Conservation (phyloP, 2,888 invertebrate genomes). For the Spodoptera exigua region DNA sequence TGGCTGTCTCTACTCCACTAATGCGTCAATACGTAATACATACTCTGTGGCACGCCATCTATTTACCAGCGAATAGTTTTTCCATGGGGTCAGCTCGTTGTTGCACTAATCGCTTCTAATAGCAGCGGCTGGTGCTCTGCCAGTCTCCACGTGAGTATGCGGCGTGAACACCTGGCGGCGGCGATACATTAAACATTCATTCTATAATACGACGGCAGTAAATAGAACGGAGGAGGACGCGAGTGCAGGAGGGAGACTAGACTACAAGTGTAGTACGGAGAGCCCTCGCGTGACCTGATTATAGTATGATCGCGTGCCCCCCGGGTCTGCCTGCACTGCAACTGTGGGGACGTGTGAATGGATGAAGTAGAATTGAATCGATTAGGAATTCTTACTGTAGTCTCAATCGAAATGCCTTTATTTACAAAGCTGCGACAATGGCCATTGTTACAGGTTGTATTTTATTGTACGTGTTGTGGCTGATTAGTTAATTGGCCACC, state of each 20-base stretch:
- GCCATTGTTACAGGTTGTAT: no score
- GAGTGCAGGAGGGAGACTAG: no score
- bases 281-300: no score
- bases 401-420: no score
- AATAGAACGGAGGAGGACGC: background rate
- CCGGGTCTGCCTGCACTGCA: no score
- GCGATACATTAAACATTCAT: background rate
- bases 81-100: conserved; percentile 13
- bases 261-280: no score
- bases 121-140: conserved; percentile 3
- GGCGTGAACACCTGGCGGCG: conserved; percentile 23
- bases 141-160: conserved; percentile 21
- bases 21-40: conserved; percentile 44
- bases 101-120: conserved; percentile 46
- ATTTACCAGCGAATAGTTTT: conserved; percentile 36
- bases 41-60: conserved; percentile 29
- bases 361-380: no score
- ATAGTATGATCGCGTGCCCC: no score
- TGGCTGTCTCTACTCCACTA: conserved; percentile 15
- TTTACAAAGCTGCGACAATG: background rate
- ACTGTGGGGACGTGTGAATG: no score
- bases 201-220: background rate
- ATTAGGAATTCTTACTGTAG: no score
- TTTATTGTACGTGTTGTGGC: no score
- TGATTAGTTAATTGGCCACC: no score